Conservation (phyloP, 2,797 vertebrate species). For the Euthynnus affinis region DNA sequence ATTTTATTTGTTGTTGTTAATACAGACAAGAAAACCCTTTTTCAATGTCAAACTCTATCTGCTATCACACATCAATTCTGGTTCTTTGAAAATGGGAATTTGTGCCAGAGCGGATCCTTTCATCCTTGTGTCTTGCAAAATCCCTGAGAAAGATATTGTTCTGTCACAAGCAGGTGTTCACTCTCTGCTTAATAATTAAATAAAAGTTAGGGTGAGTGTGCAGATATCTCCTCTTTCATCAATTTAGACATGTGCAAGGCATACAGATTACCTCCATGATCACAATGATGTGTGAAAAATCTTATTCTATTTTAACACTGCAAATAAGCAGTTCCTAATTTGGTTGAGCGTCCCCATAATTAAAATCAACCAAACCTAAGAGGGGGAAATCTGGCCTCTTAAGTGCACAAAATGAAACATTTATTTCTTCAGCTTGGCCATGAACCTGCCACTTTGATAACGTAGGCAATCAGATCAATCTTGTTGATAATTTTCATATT, state of each 20-base stretch:
- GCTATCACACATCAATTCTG: neutral
- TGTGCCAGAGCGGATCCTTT: neutral
- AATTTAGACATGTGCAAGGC: neutral
- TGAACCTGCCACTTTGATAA: neutral
- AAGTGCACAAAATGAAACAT: constrained; percentile 13
- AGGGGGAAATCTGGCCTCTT: neutral
- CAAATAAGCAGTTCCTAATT: constrained; percentile 3
- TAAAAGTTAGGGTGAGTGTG: neutral
- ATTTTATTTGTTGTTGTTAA: neutral
- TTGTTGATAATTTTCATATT: neutral
- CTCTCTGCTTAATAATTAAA: neutral
- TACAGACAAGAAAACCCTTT: neutral
- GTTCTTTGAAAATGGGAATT: neutral
- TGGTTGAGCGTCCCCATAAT: too few species aligned
- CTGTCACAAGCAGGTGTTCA: neutral
- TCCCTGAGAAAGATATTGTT: neutral
- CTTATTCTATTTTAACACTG: neutral
- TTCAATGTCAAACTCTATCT: neutral
- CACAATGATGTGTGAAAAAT: too few species aligned
- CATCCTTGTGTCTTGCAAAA: neutral
- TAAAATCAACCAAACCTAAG: neutral
- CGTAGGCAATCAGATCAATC: neutral
- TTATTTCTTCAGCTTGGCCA: neutral
- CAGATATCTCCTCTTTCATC: neutral
- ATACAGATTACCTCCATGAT: neutral